phyloP scores from a whole-genome alignment of 2,113 vertebrate species.

The Bos javanicus region DNA sequence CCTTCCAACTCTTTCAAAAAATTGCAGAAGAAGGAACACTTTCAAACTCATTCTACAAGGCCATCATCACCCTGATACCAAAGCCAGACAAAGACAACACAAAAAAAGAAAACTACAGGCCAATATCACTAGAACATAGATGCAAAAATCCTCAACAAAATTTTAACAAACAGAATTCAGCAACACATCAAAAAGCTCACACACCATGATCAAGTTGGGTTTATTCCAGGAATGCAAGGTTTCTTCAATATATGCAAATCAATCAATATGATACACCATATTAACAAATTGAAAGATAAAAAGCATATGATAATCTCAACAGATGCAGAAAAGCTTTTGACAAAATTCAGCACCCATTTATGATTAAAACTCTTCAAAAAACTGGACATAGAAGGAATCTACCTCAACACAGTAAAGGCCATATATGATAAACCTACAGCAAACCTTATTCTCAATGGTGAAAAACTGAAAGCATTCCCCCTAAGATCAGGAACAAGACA shows the following conservation, averaged over 20 bases:
- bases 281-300: neutral
- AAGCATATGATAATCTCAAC: neutral
- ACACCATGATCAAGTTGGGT: neutral
- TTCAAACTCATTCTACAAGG: neutral
- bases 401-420: neutral
- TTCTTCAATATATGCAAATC: neutral
- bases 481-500: neutral
- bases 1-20: neutral
- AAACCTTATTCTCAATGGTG: neutral
- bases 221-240: neutral
- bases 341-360: neutral
- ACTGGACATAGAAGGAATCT: neutral
- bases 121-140: neutral
- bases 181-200: neutral
- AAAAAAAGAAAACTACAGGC: neutral
- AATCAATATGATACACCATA: neutral
- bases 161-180: neutral
- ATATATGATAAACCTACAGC: neutral
- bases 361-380: neutral
- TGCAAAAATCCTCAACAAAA: neutral
- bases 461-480: neutral
- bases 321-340: neutral
- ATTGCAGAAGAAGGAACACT: neutral
- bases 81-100: neutral
- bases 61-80: neutral